A percentile compares a stretch with the other conserved stretches of the same genome.
phyloP scores from a whole-genome alignment of 2,113 vertebrate species.

The Bos javanicus region DNA sequence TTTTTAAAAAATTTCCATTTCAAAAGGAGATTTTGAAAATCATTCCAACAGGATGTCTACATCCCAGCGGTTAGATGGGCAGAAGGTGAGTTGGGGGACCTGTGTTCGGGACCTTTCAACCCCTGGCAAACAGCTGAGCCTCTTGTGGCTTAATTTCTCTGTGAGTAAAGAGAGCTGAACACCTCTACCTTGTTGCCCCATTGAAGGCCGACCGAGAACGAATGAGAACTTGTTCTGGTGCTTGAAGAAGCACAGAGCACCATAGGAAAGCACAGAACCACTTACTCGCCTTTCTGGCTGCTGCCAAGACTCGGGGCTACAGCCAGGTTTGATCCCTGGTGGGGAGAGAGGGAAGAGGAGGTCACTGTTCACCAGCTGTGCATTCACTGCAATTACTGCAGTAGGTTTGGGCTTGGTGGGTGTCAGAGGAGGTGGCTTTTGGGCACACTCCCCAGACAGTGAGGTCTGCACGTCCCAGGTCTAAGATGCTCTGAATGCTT shows the following conservation, averaged over 20 bases:
- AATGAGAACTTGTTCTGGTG: not conserved
- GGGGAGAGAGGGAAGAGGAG: not conserved
- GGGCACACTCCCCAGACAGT: accelerated
- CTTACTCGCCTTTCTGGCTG: not conserved
- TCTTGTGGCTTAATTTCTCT: not conserved
- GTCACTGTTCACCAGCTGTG: not conserved
- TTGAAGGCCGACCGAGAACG: not conserved
- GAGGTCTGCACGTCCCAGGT: not conserved
- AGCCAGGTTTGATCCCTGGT: too few relatives aligned
- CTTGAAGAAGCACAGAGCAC: not conserved
- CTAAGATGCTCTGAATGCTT: not conserved
- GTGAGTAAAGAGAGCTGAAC: not conserved
- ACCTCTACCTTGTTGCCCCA: not conserved
- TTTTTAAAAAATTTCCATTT: not conserved
- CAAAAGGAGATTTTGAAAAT: not conserved
- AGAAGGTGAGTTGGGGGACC: too few relatives aligned
- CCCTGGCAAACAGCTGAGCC: not conserved
- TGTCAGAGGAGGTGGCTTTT: not conserved
- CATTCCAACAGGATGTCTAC: not conserved
- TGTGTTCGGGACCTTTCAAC: not conserved
- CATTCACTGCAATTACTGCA: accelerated
- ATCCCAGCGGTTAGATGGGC: accelerated
- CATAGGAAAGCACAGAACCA: accelerated
- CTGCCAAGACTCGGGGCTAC: not conserved
- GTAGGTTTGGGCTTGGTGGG: not conserved